These are phyloP conservation scores for Lottia scabra DNA, from an alignment of 2,888 invertebrate species.

Conservation along the genomic window DNA sequence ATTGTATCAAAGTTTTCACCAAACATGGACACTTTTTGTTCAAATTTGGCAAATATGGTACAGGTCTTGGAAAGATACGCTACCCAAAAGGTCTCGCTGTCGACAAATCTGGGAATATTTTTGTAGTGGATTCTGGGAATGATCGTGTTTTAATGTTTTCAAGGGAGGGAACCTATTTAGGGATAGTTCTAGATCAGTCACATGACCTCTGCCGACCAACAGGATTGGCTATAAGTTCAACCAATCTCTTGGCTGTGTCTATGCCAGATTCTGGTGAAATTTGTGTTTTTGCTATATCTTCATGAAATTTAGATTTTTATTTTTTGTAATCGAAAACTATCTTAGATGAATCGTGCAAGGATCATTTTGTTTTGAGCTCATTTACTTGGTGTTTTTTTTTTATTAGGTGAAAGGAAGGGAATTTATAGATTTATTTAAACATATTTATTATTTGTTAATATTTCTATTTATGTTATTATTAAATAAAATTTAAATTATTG, in stretches of 20 bases:
- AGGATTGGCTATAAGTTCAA: slow-evolving; percentile 26
- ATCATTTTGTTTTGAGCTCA: too few species aligned
- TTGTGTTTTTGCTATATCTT: slow-evolving; percentile 17
- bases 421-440: too few species aligned
- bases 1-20: slow-evolving; percentile 39
- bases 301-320: not conserved
- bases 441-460: too few species aligned
- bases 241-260: slow-evolving; percentile 32
- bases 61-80: slow-evolving; percentile 25
- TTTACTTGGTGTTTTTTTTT: too few species aligned
- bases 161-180: slow-evolving; percentile 28
- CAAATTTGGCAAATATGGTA: slow-evolving; percentile 36
- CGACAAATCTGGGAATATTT: slow-evolving; percentile 25
- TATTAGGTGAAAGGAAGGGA: too few species aligned
- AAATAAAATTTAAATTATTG: too few species aligned
- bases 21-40: slow-evolving; percentile 31
- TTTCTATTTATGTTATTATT: too few species aligned
- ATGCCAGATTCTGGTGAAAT: slow-evolving; percentile 37
- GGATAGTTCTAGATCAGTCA: slow-evolving; percentile 20
- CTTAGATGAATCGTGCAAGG: too few species aligned
- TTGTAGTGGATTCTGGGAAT: slow-evolving; percentile 43
- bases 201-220: slow-evolving; percentile 32
- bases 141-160: slow-evolving; percentile 37
- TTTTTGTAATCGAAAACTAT: too few species aligned
- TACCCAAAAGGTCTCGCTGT: slow-evolving; percentile 36